These are phyloP conservation scores for Phytoseiulus persimilis DNA, from an alignment of 2,888 invertebrate species.

Conservation along the genomic window DNA sequence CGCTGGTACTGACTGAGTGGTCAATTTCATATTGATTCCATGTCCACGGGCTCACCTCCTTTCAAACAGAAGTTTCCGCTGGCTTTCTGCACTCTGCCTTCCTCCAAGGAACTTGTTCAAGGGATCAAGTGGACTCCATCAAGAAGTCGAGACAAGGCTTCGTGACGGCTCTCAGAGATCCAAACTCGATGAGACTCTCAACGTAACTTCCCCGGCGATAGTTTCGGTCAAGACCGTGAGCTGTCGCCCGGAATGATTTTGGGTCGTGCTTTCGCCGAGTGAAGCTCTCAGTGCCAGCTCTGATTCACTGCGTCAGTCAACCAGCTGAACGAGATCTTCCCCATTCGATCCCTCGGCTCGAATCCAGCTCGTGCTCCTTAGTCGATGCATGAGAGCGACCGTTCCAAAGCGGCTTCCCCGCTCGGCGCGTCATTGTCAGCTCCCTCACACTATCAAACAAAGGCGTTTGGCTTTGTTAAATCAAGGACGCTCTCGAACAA, in stretches of 20 bases:
- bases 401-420: neutral
- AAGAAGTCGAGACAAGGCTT: neutral
- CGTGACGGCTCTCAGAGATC: neutral
- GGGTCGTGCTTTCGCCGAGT: neutral
- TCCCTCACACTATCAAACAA: neutral
- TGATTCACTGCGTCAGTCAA: neutral
- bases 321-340: neutral
- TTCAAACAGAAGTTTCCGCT: neutral
- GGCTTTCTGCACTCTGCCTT: neutral
- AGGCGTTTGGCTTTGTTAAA: neutral
- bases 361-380: neutral
- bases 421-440: neutral
- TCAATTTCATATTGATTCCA: neutral
- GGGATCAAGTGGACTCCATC: too few relatives aligned
- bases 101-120: too few relatives aligned
- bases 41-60: neutral
- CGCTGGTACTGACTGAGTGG: too few relatives aligned
- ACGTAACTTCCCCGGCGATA: neutral
- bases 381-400: neutral
- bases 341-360: neutral
- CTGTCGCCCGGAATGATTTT: neutral
- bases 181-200: neutral
- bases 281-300: neutral
- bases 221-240: neutral
- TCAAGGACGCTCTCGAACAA: neutral